These are phyloP conservation scores for Oostethus manadensis DNA, from an alignment of 2,113 vertebrate genomes.

Conservation along the genomic window DNA sequence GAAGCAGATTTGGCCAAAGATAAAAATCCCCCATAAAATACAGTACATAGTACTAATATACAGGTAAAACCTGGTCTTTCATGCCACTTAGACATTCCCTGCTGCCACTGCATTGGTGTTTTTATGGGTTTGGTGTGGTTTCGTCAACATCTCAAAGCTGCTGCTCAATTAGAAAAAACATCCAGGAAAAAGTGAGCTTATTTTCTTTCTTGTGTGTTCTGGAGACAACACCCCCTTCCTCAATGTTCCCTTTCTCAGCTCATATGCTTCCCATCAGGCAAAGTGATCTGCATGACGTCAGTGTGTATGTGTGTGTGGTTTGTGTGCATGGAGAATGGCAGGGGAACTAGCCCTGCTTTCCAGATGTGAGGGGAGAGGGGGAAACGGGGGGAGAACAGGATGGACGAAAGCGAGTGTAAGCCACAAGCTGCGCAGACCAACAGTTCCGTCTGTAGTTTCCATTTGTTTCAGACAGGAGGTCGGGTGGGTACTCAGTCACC, in stretches of 20 bases:
- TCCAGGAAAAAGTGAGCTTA: slow-evolving; percentile 50
- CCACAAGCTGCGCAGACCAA: slow-evolving; percentile 10
- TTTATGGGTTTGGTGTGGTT: neutral
- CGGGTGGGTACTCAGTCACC: slow-evolving; percentile 1
- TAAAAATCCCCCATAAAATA: neutral
- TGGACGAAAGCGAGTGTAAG: slow-evolving; percentile 23
- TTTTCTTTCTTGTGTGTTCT: slow-evolving; percentile 43
- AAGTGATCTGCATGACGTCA: slow-evolving; percentile 54
- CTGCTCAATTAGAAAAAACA: neutral
- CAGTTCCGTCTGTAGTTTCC: slow-evolving; percentile 7
- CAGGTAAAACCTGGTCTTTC: neutral
- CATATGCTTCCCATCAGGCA: slow-evolving; percentile 69
- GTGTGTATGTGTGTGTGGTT: slow-evolving; percentile 16
- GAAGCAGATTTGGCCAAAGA: neutral
- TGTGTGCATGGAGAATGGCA: slow-evolving; percentile 46
- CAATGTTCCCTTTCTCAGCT: slow-evolving; percentile 51
- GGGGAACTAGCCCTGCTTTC: slow-evolving; percentile 66
- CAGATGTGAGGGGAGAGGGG: slow-evolving; percentile 73
- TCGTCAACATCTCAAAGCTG: neutral
- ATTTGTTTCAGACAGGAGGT: neutral
- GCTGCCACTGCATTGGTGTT: no score
- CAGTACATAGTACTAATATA: neutral
- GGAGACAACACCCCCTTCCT: slow-evolving; percentile 50
- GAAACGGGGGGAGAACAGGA: slow-evolving; percentile 43
- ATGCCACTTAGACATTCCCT: no score